Percentiles rank a stretch among this genome's conserved stretches.
Evolutionary conservation across 2,797 vertebrate species (phyloP).

Genomic region (Sparidentex hasta): DNA sequence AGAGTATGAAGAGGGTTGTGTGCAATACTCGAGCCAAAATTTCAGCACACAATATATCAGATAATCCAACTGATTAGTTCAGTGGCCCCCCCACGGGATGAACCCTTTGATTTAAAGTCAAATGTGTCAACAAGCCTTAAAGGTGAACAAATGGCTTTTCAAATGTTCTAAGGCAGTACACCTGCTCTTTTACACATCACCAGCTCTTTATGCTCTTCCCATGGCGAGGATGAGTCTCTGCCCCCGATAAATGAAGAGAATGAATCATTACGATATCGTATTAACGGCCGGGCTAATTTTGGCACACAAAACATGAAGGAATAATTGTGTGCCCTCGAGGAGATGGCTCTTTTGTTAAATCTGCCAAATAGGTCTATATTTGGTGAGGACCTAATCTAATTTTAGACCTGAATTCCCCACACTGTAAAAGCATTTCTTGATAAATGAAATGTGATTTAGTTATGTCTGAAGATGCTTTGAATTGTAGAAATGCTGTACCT

Average conservation of each 20-base stretch:
- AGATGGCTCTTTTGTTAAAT: slow-evolving; percentile 54
- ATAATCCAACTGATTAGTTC: background rate
- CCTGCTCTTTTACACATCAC: background rate
- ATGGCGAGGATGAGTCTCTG: slow-evolving; percentile 4
- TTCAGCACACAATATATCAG: background rate
- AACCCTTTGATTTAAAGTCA: background rate
- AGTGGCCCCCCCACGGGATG: background rate
- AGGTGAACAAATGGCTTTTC: background rate
- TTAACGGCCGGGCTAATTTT: slow-evolving; percentile 58
- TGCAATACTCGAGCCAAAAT: background rate
- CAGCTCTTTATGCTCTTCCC: background rate
- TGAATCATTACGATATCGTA: slow-evolving; percentile 32
- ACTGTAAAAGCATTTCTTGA: slow-evolving; percentile 25
- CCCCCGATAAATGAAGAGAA: slow-evolving; percentile 20
- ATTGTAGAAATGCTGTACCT: background rate
- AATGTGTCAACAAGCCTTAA: background rate
- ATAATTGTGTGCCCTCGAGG: slow-evolving; percentile 41
- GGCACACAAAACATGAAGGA: slow-evolving; percentile 37
- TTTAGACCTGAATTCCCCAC: slow-evolving; percentile 14
- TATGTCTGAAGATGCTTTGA: background rate
- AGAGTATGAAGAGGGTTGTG: background rate
- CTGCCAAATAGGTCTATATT: slow-evolving; percentile 57
- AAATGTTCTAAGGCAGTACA: background rate
- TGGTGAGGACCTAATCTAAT: slow-evolving; percentile 28
- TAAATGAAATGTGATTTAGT: background rate